Conservation (phyloP, 64 coral and sea anemone species). For the Stylophora pistillata region DNA sequence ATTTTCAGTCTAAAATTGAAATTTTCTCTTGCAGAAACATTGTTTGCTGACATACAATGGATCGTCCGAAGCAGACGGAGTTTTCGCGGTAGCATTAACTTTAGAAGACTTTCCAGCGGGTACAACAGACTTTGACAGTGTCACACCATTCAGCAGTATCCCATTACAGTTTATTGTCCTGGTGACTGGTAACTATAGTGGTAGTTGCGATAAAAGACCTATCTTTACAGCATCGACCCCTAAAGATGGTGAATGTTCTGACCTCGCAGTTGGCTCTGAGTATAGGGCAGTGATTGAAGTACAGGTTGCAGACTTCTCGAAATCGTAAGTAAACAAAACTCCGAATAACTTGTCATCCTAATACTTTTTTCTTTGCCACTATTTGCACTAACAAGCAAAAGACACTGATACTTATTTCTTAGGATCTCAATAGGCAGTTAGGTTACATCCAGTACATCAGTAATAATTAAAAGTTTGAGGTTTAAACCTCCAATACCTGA, state of each 20-base stretch:
- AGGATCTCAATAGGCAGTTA: no score
- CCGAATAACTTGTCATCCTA: not conserved
- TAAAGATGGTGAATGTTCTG: constrained; percentile 15
- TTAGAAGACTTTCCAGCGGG: constrained; percentile 32
- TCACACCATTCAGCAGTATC: constrained; percentile 16
- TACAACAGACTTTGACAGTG: not conserved
- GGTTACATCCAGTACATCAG: no score
- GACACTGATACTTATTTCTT: no score
- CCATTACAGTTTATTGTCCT: constrained; percentile 21
- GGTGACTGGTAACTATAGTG: not conserved
- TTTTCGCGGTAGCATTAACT: not conserved
- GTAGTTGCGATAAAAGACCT: not conserved
- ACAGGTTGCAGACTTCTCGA: not conserved
- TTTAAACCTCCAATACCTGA: no score
- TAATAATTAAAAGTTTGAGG: no score
- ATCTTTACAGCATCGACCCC: not conserved
- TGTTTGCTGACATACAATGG: constrained; percentile 7
- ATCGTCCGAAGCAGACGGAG: not conserved
- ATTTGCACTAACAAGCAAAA: no score
- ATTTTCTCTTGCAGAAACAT: not conserved
- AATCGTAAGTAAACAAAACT: not conserved
- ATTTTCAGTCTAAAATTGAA: no score
- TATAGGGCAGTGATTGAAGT: constrained; percentile 21
- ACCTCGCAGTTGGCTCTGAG: not conserved
- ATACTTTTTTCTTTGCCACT: no score